Evolutionary conservation across 2,113 vertebrate genomes (phyloP).

Genomic region (Todiramphus chloris): DNA sequence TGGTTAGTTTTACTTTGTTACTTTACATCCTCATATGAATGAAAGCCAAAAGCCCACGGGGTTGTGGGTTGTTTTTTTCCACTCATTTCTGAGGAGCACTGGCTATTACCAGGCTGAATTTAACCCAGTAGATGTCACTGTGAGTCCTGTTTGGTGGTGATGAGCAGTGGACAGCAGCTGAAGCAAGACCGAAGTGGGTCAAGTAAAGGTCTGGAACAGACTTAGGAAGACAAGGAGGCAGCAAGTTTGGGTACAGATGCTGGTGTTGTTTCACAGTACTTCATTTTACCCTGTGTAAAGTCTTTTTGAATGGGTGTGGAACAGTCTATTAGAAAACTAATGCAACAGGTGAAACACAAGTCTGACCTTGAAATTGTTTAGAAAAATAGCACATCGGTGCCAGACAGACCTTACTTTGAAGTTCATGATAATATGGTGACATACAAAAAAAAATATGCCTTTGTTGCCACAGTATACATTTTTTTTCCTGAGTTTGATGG

Average conservation of each 20-base stretch:
- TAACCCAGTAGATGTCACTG: slow-evolving; percentile 76
- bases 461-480: neutral
- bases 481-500: neutral
- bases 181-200: neutral
- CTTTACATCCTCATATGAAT: neutral
- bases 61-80: neutral
- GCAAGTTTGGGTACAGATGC: neutral
- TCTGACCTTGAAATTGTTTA: neutral
- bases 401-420: neutral
- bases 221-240: neutral
- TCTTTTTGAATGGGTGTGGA: neutral
- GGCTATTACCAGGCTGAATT: neutral
- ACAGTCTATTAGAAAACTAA: neutral
- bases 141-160: slow-evolving; percentile 43
- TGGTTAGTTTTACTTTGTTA: neutral
- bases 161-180: slow-evolving; percentile 15
- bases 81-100: neutral
- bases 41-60: neutral
- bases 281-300: neutral
- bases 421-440: neutral
- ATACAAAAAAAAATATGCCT: neutral
- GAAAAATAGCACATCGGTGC: neutral
- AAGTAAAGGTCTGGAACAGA: neutral
- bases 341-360: neutral
- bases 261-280: neutral